phyloP scores from a whole-genome alignment of 2,113 vertebrate species.

The Oreochromis aureus region DNA sequence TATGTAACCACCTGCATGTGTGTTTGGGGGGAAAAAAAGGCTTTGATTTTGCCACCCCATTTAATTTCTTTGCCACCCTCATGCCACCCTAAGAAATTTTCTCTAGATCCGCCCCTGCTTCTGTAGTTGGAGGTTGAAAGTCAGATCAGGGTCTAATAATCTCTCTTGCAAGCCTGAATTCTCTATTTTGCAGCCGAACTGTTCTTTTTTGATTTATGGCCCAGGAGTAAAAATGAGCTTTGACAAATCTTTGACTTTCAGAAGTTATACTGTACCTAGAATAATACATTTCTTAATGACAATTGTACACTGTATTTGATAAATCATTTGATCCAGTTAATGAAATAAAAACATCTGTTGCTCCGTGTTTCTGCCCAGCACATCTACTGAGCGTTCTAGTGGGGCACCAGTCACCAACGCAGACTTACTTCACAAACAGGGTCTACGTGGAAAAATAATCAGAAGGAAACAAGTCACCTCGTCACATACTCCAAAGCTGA shows the following conservation, averaged over 20 bases:
- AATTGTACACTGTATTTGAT: not conserved
- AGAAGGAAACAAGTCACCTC: not conserved
- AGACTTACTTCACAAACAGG: not conserved
- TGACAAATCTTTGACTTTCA: not conserved
- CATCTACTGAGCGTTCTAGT: not conserved
- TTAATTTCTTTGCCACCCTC: no score
- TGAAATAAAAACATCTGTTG: not conserved
- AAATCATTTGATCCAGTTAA: not conserved
- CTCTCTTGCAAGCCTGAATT: not conserved
- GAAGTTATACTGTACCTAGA: not conserved
- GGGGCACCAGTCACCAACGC: not conserved
- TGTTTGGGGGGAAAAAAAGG: no score
- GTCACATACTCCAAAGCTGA: not conserved
- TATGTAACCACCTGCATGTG: no score
- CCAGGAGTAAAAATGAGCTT: not conserved
- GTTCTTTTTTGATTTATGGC: not conserved
- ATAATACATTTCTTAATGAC: not conserved
- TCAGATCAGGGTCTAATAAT: not conserved
- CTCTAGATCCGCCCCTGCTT: no score
- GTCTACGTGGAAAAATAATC: not conserved
- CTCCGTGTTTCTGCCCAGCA: not conserved
- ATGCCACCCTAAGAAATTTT: no score
- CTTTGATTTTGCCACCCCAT: no score
- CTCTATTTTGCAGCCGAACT: not conserved
- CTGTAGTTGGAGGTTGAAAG: not conserved